Percentiles rank a stretch among this genome's conserved stretches.
phyloP scores from a whole-genome alignment of 2,113 vertebrate species.

The Colinus virginianus region DNA sequence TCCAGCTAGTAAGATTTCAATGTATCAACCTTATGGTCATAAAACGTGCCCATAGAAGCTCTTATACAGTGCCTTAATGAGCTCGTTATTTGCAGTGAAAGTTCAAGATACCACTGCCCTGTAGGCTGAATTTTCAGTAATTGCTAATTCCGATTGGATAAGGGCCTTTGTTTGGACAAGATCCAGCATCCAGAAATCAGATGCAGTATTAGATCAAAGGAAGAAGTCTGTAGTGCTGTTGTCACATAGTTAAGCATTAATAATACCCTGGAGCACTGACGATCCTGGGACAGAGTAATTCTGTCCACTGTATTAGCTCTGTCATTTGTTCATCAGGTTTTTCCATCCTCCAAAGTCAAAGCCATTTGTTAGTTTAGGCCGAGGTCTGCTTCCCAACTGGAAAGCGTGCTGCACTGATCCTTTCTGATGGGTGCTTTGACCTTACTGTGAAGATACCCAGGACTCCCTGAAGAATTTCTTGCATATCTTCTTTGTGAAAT shows the following conservation, averaged over 20 bases:
- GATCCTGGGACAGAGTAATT: not conserved
- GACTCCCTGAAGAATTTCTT: not conserved
- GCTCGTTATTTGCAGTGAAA: not conserved
- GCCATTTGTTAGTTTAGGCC: not conserved
- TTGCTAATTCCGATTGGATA: not conserved
- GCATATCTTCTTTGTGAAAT: not conserved
- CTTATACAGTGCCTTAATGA: not conserved
- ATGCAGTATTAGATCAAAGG: not conserved
- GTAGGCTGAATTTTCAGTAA: not conserved
- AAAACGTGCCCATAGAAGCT: not conserved
- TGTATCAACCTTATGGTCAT: not conserved
- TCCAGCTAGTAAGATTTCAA: not conserved
- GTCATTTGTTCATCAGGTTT: not conserved
- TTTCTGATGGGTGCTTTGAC: not conserved
- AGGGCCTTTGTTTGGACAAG: not conserved
- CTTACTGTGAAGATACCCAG: not conserved
- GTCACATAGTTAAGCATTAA: not conserved
- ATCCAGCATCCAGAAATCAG: not conserved
- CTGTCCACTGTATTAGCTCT: not conserved
- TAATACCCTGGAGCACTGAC: not conserved
- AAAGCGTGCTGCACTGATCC: not conserved
- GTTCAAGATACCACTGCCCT: not conserved
- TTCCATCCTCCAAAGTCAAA: not conserved
- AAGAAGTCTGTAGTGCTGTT: not conserved
- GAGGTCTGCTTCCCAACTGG: not conserved